Conservation (phyloP, 2,888 invertebrate genomes). For the Dione juno region DNA sequence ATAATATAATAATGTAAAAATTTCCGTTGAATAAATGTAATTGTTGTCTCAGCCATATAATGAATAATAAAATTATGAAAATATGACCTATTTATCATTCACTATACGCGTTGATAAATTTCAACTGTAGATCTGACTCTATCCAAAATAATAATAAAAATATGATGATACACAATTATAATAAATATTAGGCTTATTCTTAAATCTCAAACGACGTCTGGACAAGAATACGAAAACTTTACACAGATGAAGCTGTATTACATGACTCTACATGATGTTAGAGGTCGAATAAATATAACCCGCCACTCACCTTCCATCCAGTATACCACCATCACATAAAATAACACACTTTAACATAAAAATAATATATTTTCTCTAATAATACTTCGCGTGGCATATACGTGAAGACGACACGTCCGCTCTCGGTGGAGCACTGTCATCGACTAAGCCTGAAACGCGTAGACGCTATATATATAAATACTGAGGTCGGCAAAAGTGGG, state of each 20-base stretch:
- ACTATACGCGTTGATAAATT: neutral
- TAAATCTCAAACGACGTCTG: slow-evolving; percentile 3
- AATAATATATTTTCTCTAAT: slow-evolving; percentile 27
- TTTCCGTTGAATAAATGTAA: too few relatives aligned
- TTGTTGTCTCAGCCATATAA: too few relatives aligned
- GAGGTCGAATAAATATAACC: slow-evolving; percentile 6
- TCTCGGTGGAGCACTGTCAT: slow-evolving; percentile 20
- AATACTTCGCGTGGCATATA: slow-evolving; percentile 12
- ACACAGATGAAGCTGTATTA: neutral
- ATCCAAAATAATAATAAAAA: neutral
- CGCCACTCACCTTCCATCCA: slow-evolving; percentile 17
- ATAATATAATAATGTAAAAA: too few relatives aligned
- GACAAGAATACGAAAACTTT: slow-evolving; percentile 18
- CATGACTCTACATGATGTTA: neutral
- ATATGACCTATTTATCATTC: too few relatives aligned
- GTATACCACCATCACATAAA: slow-evolving; percentile 7
- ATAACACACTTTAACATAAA: slow-evolving; percentile 29
- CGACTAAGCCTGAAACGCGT: slow-evolving; percentile 30
- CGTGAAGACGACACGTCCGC: slow-evolving; percentile 11
- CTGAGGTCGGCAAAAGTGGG: slow-evolving; percentile 26
- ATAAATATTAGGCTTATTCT: slow-evolving; percentile 8
- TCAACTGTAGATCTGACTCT: neutral
- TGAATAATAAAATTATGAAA: too few relatives aligned
- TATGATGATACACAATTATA: neutral
- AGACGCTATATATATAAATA: slow-evolving; percentile 32